phyloP scores from a whole-genome alignment of 2,797 vertebrate genomes.

The Morelia viridis region DNA sequence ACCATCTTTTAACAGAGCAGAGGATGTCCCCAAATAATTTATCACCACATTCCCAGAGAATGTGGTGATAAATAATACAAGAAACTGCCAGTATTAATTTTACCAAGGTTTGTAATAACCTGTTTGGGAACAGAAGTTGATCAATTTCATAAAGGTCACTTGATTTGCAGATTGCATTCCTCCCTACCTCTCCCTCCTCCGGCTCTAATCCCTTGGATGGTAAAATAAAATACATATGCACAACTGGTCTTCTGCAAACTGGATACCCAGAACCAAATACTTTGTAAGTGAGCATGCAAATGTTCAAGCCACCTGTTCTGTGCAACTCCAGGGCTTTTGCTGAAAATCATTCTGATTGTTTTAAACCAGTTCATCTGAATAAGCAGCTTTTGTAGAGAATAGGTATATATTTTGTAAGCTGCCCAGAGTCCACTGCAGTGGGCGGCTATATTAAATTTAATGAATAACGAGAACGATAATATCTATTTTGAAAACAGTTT shows the following conservation, averaged over 20 bases:
- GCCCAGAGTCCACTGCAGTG: background rate
- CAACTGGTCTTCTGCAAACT: background rate
- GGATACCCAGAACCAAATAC: background rate
- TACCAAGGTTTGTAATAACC: background rate
- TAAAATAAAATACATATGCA: background rate
- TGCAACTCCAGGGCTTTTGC: background rate
- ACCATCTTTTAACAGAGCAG: background rate
- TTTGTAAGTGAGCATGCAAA: background rate
- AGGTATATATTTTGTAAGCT: background rate
- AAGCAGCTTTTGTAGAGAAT: background rate
- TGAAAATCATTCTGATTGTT: background rate
- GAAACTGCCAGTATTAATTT: background rate
- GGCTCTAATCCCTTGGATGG: too few species aligned
- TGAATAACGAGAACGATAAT: background rate
- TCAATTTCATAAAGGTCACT: background rate
- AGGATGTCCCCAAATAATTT: background rate
- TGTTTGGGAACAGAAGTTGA: background rate
- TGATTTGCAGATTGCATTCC: background rate
- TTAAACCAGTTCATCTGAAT: background rate
- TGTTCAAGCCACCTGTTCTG: background rate
- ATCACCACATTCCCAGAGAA: background rate
- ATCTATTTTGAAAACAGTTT: background rate
- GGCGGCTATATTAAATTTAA: background rate
- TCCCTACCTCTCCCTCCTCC: background rate
- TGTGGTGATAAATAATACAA: background rate